Base-by-base conservation (phyloP, 1,140 invertebrate species). In the Pseudomyrmex concolor region DNA sequence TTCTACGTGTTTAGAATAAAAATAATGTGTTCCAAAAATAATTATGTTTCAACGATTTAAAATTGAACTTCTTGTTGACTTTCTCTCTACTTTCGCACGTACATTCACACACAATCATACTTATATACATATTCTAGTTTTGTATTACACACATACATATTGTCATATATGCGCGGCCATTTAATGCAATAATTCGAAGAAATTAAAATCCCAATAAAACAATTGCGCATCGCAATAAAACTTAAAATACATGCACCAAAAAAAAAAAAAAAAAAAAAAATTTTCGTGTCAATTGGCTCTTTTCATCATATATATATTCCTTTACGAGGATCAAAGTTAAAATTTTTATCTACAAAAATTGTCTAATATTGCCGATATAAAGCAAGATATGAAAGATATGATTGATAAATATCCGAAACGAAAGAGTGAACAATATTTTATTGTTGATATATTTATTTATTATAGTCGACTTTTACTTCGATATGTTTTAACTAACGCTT, bases 161-260 rank as follows among this genome's bases (percentile, higher is more conserved):
- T 76, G 55, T 4, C 25, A 54, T 22, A 34, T 51, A 34, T 9
- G 25, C 34, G 34, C 34, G 34, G 34, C 34, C 34, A 34, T 34
- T 67, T 43, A 67, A 54, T 34, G n/a, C 34, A 34, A 34, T 34
- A 34, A 43, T 64, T 43, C 15, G 7, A 12, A 57, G 17, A 78
- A 25, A 59, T 19, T 13, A 13, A 12, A 5, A 19, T n/a, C 34
- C 5, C 45, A 34, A 76, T 12, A 15, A 76, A 15, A 64, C 45
- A 34, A 50, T 43, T 3, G 7, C n/a, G 10, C 57, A 9, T 77
- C 0, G 17, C 19, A 57, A 48, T 50, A 70, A 71, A 60, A 80
- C 25, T 70, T 80, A 50, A 78, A 17, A 43, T 78, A 78, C 76
- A 48, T 48, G 45, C 3, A 15, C 66, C 66, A 1, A 55, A 19